Evolutionary conservation across 2,113 vertebrate genomes (phyloP), one percentile per base, ranked within the genome.

Genomic region (Platichthys flesus): DNA sequence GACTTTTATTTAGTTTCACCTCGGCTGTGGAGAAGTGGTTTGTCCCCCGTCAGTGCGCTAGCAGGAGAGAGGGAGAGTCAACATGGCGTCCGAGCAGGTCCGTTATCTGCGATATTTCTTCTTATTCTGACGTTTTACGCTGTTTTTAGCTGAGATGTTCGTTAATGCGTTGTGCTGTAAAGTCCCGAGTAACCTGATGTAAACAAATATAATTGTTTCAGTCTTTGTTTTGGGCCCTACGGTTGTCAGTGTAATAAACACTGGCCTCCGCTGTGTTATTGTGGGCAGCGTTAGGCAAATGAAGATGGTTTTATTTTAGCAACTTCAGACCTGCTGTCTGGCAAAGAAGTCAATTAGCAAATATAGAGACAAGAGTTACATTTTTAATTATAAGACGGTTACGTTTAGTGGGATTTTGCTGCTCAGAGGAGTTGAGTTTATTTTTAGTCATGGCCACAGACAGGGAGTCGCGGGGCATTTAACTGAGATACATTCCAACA

Each of bases 1-100:
- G 16, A 0, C 15, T 31, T 6, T 59, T 40, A 1, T 5, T 35
- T 14, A 2, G 3, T 1, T 40, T 1, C 3, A 54, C 51, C 6
- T 12, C 5, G 3, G 1, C 2, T 45, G 2, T 6, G 9, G 24
- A 52, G 2, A 72, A 82, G 54, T 94, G 93, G 94, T 91, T 80
- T 40, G 20, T 57, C 40, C 87, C 42, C 18, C 18, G 76, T 75
- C 82, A 26, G 73, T 88, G 79, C 2, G 71, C 65, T 0, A 64
- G 73, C 88, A 71, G 84, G 65, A 81, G 88, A 91, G 91, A 92
- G 65, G 80, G 88, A 91, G 91, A 92, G 88, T 85, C 84, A 94
- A 93, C 89, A 95, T 95, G 95, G 95, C 94, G 94, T 94, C 95
- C 0, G 95, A 95, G 35, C 94, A 95, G 95, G 95, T 95, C 92